These are phyloP conservation scores for Calcarius ornatus DNA, from an alignment of 2,113 vertebrate species.

Conservation along the genomic window DNA sequence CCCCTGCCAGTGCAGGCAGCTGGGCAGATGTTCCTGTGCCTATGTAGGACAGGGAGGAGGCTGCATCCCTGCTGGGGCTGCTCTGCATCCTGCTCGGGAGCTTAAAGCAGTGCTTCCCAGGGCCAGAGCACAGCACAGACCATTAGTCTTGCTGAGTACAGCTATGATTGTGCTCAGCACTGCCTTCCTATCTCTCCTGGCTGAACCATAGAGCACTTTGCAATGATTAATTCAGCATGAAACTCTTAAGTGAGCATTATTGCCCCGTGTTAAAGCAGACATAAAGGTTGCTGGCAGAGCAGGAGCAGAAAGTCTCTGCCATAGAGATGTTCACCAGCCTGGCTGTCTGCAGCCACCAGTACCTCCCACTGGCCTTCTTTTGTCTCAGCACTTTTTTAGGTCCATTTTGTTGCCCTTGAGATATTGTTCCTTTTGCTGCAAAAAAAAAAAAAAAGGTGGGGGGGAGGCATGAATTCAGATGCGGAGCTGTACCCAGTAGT, in stretches of 20 bases:
- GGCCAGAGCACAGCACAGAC: neutral
- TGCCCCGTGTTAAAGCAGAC: neutral
- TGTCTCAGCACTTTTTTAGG: neutral
- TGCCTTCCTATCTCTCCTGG: neutral
- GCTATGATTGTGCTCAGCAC: neutral
- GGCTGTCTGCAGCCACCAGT: neutral
- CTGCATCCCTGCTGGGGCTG: neutral
- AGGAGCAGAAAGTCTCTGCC: neutral
- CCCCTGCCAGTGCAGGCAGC: neutral
- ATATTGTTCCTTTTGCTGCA: neutral
- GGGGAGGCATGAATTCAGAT: neutral
- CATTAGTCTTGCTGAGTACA: neutral
- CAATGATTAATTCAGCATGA: constrained; percentile 1
- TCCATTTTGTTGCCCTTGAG: neutral
- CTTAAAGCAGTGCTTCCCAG: neutral
- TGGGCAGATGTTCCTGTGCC: neutral
- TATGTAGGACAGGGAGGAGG: neutral
- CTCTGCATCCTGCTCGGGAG: neutral
- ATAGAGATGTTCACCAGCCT: neutral
- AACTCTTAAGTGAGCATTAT: neutral
- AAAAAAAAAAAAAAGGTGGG: neutral
- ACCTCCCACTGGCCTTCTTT: neutral
- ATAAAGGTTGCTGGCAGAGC: neutral
- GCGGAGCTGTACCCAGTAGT: neutral
- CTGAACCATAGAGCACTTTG: neutral